phyloP scores from a whole-genome alignment of 2,113 vertebrate genomes.

The Megatriorchis doriae region DNA sequence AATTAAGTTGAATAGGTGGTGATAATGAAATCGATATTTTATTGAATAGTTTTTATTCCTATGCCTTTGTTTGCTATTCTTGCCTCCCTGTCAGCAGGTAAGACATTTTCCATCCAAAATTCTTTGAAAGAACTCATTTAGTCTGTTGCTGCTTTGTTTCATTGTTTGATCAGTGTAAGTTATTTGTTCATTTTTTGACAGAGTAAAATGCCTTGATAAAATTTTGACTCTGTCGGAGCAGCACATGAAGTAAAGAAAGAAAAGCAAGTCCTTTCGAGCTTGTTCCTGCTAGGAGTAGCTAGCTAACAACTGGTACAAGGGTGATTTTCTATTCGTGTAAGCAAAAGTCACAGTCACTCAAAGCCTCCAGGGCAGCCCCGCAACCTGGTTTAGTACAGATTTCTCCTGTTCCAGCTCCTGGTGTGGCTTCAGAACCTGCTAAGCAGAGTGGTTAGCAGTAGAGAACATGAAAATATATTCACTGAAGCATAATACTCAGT shows the following conservation, averaged over 20 bases:
- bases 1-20: conserved; percentile 61
- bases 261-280: not conserved
- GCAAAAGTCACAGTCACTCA: conserved; percentile 16
- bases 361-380: not conserved
- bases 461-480: not conserved
- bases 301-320: not conserved
- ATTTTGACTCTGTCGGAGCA: conserved; percentile 17
- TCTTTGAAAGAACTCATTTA: conserved; percentile 14
- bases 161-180: not conserved
- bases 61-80: conserved; percentile 59
- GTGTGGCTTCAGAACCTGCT: not conserved
- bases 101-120: conserved; percentile 24
- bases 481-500: not conserved
- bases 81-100: conserved; percentile 23
- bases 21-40: conserved; percentile 67
- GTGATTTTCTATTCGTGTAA: conserved; percentile 20
- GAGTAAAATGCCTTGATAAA: conserved; percentile 43
- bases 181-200: conserved; percentile 23
- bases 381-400: not conserved
- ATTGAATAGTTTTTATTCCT: conserved; percentile 66
- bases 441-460: not conserved
- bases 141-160: not conserved
- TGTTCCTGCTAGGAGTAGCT: not conserved
- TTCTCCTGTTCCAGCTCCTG: not conserved
- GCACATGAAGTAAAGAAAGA: conserved; percentile 29